Conservation (phyloP, 2,797 vertebrate genomes). For the Alfaro cultratus region DNA sequence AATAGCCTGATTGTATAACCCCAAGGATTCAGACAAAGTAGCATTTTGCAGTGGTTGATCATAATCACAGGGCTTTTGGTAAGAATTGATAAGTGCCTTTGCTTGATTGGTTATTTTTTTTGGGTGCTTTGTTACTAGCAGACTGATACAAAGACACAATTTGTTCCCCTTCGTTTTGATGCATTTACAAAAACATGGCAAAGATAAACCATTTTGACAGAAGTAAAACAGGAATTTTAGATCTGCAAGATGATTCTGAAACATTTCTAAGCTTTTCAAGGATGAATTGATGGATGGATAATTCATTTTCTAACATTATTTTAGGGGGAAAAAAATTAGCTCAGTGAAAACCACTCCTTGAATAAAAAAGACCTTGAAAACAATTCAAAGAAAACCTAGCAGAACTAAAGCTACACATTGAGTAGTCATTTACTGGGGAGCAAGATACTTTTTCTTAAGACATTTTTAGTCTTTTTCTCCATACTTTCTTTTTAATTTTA, state of each 20-base stretch:
- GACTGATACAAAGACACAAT: background rate
- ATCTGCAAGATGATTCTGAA: background rate
- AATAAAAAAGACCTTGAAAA: background rate
- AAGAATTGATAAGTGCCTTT: constrained; percentile 29
- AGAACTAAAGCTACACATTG: background rate
- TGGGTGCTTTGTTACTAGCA: background rate
- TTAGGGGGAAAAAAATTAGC: background rate
- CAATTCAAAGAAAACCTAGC: background rate
- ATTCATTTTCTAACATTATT: background rate
- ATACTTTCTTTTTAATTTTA: background rate
- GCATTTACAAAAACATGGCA: background rate
- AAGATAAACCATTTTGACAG: background rate
- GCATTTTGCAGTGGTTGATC: constrained; percentile 34
- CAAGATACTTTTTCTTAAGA: background rate
- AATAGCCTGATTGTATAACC: constrained; percentile 60
- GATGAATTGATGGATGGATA: background rate
- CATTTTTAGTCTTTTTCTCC: background rate
- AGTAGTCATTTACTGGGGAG: background rate
- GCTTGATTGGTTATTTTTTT: constrained; percentile 1
- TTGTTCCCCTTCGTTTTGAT: background rate
- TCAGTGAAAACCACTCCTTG: background rate
- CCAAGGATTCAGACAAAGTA: constrained; percentile 37
- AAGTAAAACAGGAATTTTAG: background rate
- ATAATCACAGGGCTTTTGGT: constrained; percentile 19
- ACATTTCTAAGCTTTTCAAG: background rate